Evolutionary conservation across 2,113 vertebrate species (phyloP), one percentile per base, ranked within the genome.

Genomic region (Nothobranchius furzeri): DNA sequence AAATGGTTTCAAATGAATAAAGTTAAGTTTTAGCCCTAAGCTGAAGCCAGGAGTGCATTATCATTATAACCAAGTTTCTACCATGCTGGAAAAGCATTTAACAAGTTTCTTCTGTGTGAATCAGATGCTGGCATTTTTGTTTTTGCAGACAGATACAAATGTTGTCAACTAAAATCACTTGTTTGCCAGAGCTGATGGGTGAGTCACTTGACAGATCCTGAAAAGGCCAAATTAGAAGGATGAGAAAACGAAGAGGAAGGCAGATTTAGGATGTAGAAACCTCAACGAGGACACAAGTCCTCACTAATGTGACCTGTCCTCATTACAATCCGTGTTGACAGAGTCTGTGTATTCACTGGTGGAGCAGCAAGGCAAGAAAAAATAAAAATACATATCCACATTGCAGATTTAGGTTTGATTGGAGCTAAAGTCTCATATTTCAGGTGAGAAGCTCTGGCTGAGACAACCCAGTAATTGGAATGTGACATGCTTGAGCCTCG

Each of bases 391-490:
- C 6, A 40, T 7, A 40, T 40, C 4, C 17, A 9, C 24, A 12
- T 2, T 15, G 6, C 40, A 35, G 45, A 48, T 51, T 52, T 52
- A 51, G n/a, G 12, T 73, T 55, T 37, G 42, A 37, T 40, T 17
- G 11, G 9, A 64, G 50, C 62, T 64, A 52, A 57, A 66, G 25
- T 43, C 40, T 57, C 51, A 48, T n/a, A 13, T 43, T 20, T 43
- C 58, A 20, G 4, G 9, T 69, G 24, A n/a, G 14, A 62, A 61
- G 37, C 56, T 56, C 36, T 37, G 45, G 12, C 9, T 46, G 60
- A 64, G 30, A 52, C 52, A 20, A n/a, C 60, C 25, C 45, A 43
- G 24, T 40, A 15, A 69, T 40, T 60, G n/a, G 57, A 64, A 68
- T 52, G 12, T 46, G 43, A 46, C 63, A 47, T n/a, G 11, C 60